Conservation (phyloP, 2,113 vertebrate genomes). For the Albula goreensis region DNA sequence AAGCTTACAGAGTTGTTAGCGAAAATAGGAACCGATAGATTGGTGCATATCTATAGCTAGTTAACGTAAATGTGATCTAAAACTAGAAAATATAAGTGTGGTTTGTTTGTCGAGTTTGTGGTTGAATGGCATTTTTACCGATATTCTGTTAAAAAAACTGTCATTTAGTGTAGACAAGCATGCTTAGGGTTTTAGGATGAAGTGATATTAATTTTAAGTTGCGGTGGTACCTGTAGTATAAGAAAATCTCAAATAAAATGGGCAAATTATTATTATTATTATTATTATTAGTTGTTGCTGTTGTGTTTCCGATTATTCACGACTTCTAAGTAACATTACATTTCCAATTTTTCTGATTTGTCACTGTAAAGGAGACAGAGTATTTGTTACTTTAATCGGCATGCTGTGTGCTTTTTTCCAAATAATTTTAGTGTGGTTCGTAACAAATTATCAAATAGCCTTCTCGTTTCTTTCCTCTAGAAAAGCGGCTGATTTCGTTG, state of each 20-base stretch:
- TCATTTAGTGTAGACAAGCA: neutral
- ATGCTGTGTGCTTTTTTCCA: neutral
- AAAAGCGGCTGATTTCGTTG: conserved; percentile 95
- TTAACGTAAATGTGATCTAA: neutral
- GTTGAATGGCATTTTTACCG: neutral
- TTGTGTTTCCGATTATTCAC: conserved; percentile 22
- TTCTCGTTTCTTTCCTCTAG: conserved; percentile 74
- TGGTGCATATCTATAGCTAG: neutral
- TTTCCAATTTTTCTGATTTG: neutral
- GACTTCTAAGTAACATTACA: neutral
- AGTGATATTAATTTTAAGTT: too few relatives aligned
- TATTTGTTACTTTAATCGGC: neutral
- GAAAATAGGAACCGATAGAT: neutral
- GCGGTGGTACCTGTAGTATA: neutral
- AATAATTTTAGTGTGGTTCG: neutral
- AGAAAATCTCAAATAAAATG: neutral
- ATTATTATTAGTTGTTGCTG: conserved; percentile 13
- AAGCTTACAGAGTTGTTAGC: neutral
- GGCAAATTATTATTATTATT: neutral
- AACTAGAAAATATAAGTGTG: too few relatives aligned
- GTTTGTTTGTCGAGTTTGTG: neutral
- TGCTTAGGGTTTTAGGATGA: too few relatives aligned
- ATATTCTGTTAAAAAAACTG: neutral
- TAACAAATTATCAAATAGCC: neutral
- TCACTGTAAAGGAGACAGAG: neutral